Percentiles rank a stretch among this genome's conserved stretches.
These are phyloP conservation scores for Tenthredo notha DNA, from an alignment of 2,888 invertebrate genomes.

Conservation along the genomic window DNA sequence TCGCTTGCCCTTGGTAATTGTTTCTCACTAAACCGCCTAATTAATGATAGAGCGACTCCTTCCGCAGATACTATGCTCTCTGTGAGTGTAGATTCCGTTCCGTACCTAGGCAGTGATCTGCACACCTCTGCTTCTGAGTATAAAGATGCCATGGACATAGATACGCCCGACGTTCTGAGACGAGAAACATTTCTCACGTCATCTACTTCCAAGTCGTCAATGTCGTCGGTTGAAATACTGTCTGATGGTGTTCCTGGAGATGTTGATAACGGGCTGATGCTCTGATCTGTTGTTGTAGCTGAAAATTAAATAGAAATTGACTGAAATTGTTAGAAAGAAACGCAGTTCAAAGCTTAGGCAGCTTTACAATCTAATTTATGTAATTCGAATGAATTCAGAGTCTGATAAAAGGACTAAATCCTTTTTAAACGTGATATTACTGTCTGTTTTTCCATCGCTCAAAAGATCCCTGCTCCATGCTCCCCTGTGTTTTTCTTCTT, in stretches of 20 bases:
- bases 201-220: conserved; percentile 80
- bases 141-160: conserved; percentile 84
- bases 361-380: too few relatives aligned
- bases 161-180: conserved; percentile 77
- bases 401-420: background rate
- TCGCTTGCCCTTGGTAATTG: conserved; percentile 89
- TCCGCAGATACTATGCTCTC: conserved; percentile 85
- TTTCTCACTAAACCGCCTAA: conserved; percentile 88
- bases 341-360: background rate
- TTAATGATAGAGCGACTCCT: conserved; percentile 88
- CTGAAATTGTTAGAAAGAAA: background rate
- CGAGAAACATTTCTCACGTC: conserved; percentile 78
- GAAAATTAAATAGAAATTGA: conserved; percentile 53
- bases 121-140: conserved; percentile 82
- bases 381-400: background rate
- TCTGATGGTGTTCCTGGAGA: conserved; percentile 78
- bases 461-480: conserved; percentile 72
- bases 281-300: conserved; percentile 80
- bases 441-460: conserved; percentile 80
- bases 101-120: conserved; percentile 74
- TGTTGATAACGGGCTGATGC: conserved; percentile 80
- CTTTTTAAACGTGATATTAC: conserved; percentile 70
- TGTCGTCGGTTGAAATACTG: conserved; percentile 79
- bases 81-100: conserved; percentile 75
- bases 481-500: conserved; percentile 76